A percentile compares a stretch with the other conserved stretches of the same genome.
phyloP scores from a whole-genome alignment of 1,140 invertebrate species.

The Pseudomyrmex cubaensis region DNA sequence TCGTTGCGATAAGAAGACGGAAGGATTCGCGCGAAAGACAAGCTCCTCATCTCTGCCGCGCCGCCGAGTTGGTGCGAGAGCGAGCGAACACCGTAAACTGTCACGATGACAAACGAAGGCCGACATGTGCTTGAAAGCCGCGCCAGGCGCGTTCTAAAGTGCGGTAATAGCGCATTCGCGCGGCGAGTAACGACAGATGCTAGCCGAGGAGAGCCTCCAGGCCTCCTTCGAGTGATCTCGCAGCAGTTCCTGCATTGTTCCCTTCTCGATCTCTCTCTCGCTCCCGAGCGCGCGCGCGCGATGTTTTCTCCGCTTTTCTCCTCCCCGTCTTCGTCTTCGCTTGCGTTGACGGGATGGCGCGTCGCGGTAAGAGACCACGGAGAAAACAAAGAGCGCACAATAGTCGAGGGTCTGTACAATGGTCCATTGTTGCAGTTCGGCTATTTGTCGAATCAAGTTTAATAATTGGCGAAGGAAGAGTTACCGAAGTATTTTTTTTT shows the following conservation, averaged over 20 bases:
- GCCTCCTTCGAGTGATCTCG: constrained; percentile 63
- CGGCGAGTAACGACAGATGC: constrained; percentile 80
- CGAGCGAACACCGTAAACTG: constrained; percentile 61
- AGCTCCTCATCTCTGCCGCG: too few relatives aligned
- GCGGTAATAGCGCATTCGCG: constrained; percentile 52
- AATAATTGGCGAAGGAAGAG: constrained; percentile 27
- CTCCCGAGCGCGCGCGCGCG: background rate
- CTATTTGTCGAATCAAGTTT: constrained; percentile 52
- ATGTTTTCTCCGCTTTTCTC: constrained; percentile 53
- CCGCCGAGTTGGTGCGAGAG: constrained; percentile 9
- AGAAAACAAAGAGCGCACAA: constrained; percentile 50
- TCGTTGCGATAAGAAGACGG: constrained; percentile 33
- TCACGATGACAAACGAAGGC: constrained; percentile 67
- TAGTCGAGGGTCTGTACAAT: constrained; percentile 42
- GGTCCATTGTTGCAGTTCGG: constrained; percentile 44
- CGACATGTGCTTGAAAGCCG: constrained; percentile 78
- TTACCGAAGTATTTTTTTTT: constrained; percentile 15
- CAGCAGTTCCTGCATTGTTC: constrained; percentile 75
- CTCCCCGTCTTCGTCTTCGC: constrained; percentile 3
- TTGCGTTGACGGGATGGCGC: constrained; percentile 11
- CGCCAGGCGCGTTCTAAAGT: constrained; percentile 58
- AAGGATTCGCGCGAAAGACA: constrained; percentile 25
- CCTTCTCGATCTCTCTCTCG: background rate
- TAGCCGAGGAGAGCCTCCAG: constrained; percentile 68
- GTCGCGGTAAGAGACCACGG: constrained; percentile 36